Conservation (phyloP, 2,113 vertebrate species). For the Osmerus eperlanus region DNA sequence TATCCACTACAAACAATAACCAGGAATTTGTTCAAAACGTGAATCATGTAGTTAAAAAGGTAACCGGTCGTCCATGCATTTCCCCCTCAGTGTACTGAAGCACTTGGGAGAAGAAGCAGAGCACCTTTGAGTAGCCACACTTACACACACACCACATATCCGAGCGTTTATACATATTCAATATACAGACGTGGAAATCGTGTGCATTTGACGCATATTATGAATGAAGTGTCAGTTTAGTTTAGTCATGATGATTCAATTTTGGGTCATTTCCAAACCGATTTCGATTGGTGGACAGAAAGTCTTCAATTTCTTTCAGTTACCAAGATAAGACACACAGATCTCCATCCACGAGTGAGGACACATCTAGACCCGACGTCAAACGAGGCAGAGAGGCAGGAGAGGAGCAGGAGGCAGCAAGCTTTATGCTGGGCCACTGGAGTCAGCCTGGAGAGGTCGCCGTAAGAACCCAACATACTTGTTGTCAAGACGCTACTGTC, state of each 20-base stretch:
- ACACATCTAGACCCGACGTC: no score
- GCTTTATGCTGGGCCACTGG: no score
- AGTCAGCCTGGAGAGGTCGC: no score
- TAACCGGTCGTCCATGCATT: background rate
- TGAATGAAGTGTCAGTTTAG: conserved; percentile 4
- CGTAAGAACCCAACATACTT: no score
- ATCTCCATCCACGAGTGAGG: no score
- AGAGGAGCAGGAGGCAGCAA: no score
- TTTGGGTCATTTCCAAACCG: background rate
- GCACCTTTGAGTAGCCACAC: background rate
- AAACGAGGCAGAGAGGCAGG: no score
- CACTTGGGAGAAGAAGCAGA: background rate
- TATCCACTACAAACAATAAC: background rate
- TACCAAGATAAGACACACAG: no score
- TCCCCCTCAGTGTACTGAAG: background rate
- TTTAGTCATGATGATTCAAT: background rate
- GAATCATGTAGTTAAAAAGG: background rate
- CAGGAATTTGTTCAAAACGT: background rate
- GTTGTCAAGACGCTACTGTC: background rate
- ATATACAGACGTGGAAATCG: conserved; percentile 15
- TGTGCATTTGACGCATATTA: conserved; percentile 37
- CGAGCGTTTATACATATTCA: background rate
- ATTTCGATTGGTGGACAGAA: background rate
- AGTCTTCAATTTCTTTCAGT: no score
- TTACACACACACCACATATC: background rate